Base-by-base conservation (phyloP, 2,888 invertebrate genomes). In the Plagodis pulveraria region DNA sequence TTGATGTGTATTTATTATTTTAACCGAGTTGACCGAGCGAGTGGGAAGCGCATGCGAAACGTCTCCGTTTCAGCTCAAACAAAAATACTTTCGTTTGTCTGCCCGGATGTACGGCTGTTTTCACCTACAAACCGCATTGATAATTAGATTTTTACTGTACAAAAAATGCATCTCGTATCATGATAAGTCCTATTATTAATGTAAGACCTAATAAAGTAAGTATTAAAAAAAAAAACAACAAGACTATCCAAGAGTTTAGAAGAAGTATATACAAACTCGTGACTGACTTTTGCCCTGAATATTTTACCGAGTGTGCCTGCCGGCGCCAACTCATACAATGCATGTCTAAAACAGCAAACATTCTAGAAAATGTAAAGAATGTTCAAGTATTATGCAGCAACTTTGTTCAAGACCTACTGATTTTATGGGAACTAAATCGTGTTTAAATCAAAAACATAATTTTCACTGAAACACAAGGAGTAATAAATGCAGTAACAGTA, bases 221-320 rank as follows among this genome's bases (percentile, higher is more conserved):
- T 38, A 38, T 2, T 6, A 9, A 38, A 38, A 12, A 38, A 12
- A 56, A 41, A 47, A 56, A 58, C 43, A 64, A 71, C 62, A 69
- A 66, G 71, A 67, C 70, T 78, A 22, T 78, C 73, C 58, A 76
- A 71, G 75, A 62, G 69, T 69, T 69, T 73, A 80, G 67, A 70
- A 78, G 74, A 82, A 77, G 77, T 80, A 71, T 72, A 74, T 70
- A 70, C 66, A 71, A 68, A 71, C 70, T 88, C 89, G 89, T 90
- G 89, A 88, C 89, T 90, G 89, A 89, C 89, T 87, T 86, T 87
- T 89, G 89, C 81, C 88, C 88, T 89, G 88, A 86, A 89, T 90
- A 89, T 88, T 87, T 89, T 83, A 87, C 81, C 22, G 72, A 70
- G 80, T 80, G 80, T 80, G 78, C 76, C 78, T 81, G 70, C 69